Conservation (phyloP, 2,888 invertebrate genomes). For the Andrena chrysosceles region DNA sequence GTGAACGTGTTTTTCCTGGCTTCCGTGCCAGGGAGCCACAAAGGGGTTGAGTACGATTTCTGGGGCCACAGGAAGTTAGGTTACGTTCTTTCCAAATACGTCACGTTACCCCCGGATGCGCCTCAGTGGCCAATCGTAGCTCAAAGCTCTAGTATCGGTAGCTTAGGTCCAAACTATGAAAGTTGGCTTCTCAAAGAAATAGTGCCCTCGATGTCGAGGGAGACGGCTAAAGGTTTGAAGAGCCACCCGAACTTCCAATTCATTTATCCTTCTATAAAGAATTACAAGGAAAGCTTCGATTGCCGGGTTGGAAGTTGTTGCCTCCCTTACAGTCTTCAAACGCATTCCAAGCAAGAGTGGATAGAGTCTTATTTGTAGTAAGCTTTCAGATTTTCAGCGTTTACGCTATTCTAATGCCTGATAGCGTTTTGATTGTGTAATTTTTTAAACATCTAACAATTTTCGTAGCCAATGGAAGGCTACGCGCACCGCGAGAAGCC, state of each 20-base stretch:
- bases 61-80: slow-evolving; percentile 88
- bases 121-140: slow-evolving; percentile 90
- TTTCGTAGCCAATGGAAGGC: slow-evolving; percentile 92
- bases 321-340: slow-evolving; percentile 92
- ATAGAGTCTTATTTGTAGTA: slow-evolving; percentile 91
- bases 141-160: slow-evolving; percentile 97
- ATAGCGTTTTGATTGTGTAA: not conserved
- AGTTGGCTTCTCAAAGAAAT: slow-evolving; percentile 93
- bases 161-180: slow-evolving; percentile 89
- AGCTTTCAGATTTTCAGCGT: slow-evolving; percentile 79
- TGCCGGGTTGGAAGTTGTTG: slow-evolving; percentile 94
- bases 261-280: slow-evolving; percentile 92
- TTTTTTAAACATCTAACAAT: not conserved
- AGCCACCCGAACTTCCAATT: slow-evolving; percentile 87
- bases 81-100: slow-evolving; percentile 87
- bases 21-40: slow-evolving; percentile 94
- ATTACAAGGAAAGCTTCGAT: slow-evolving; percentile 94
- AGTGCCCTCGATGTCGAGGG: slow-evolving; percentile 87
- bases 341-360: slow-evolving; percentile 94
- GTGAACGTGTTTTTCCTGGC: slow-evolving; percentile 94
- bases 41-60: slow-evolving; percentile 84
- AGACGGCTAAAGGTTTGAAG: slow-evolving; percentile 86
- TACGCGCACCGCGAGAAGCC: slow-evolving; percentile 88
- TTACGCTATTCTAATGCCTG: slow-evolving; percentile 18
- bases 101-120: slow-evolving; percentile 85